Evolutionary conservation across 2,888 invertebrate species (phyloP), one percentile per base, ranked within the genome.

Genomic region (Cosmia pyralina): DNA sequence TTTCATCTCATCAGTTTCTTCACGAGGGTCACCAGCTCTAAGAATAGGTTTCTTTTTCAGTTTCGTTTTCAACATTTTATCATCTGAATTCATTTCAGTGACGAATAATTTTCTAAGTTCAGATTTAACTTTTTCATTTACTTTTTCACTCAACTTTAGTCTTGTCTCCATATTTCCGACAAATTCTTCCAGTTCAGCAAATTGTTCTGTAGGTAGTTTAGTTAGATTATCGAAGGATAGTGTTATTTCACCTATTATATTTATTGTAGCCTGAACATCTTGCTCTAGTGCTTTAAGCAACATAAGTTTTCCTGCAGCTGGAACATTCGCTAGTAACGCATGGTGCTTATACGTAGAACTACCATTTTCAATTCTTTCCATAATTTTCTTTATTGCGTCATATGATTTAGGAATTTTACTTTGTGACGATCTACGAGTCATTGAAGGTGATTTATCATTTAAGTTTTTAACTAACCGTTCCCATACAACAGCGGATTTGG

Each of bases 401-500:
- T 88, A 90, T 0, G 91, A 87, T 84, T 92, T 92, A 13, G 90
- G 85, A 48, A 17, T 46, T 48, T 82, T 79, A 8, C 41, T 53
- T 38, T 78, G 72, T 15, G 85, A 75, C 60, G 75, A 87, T 81
- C 95, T 89, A 2, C 95, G 91, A 28, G 87, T 88, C 4, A 79
- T 82, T 50, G 46, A 19, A 52, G 85, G 88, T 8, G 79, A 71
- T 77, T 87, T 86, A 22, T 78, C 78, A n/a, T 88, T 87, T 34
- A 93, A 81, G 81, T 90, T 93, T 81, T 92, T 93, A 22, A 95
- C 84, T 0, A 94, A 74, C 66, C 95, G 89, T 75, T 95, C 94
- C 93, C 94, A 95, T 7, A 95, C 88, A 53, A 90, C 83, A 13
- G 92, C 92, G 19, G 95, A 94, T 76, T 93, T 93, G 0, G 95